These are phyloP conservation scores for Peromyscus melanophrys DNA, from an alignment of 2,797 vertebrate species.

Conservation along the genomic window DNA sequence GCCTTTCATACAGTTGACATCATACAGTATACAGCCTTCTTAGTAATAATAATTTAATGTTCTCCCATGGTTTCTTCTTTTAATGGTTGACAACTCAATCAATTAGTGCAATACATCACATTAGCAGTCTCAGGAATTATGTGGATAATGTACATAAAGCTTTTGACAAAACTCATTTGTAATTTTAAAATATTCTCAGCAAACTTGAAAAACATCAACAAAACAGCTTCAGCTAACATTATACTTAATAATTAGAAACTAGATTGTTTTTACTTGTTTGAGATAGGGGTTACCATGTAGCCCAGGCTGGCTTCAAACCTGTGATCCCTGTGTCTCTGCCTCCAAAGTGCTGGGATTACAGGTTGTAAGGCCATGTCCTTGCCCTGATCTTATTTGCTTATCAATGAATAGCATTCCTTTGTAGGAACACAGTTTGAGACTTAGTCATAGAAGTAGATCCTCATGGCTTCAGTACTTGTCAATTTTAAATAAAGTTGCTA, in stretches of 20 bases:
- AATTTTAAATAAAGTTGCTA: background rate
- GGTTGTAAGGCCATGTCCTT: background rate
- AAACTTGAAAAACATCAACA: background rate
- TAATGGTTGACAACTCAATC: background rate
- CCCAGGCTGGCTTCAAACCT: background rate
- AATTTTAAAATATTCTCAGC: background rate
- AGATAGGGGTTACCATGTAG: background rate
- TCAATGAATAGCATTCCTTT: background rate
- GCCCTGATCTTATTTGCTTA: background rate
- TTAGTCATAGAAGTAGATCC: background rate
- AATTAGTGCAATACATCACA: background rate
- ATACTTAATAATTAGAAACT: background rate
- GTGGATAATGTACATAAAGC: background rate
- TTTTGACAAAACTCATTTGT: background rate
- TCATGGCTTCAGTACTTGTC: background rate
- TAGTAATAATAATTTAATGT: background rate
- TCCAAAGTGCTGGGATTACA: background rate
- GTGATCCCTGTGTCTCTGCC: background rate
- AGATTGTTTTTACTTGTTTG: background rate
- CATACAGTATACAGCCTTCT: background rate
- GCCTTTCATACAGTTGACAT: background rate
- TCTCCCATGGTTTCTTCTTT: background rate
- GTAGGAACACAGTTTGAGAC: background rate
- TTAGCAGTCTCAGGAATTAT: background rate
- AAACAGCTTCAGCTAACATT: background rate